Percentiles rank a stretch among this genome's conserved stretches.
These are phyloP conservation scores for Salpingus planirostris DNA, from an alignment of 2,888 invertebrate genomes.

Conservation along the genomic window DNA sequence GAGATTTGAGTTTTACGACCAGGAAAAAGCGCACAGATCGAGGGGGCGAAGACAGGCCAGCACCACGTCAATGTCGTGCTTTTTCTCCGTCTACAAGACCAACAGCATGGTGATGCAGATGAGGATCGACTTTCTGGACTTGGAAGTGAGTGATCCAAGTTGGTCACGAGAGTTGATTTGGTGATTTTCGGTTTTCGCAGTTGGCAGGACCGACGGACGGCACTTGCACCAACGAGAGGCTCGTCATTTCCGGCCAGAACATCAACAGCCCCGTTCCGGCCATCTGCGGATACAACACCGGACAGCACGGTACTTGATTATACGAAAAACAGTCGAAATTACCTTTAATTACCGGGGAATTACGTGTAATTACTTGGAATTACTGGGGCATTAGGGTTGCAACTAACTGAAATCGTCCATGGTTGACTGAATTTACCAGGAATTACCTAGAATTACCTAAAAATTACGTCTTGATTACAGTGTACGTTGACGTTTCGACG, in stretches of 20 bases:
- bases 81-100: constrained; percentile 54
- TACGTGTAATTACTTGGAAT: no score
- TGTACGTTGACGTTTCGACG: constrained; percentile 61
- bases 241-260: constrained; percentile 64
- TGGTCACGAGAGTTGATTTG: no score
- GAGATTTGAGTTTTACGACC: constrained; percentile 14
- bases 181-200: constrained; percentile 45
- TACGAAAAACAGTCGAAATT: no score
- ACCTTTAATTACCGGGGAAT: no score
- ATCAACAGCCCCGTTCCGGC: constrained; percentile 58
- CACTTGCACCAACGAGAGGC: constrained; percentile 58
- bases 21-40: constrained; percentile 13
- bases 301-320: constrained; percentile 55
- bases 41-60: constrained; percentile 30
- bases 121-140: constrained; percentile 58
- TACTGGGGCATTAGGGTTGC: no score
- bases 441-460: no score
- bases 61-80: constrained; percentile 54
- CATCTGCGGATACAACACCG: constrained; percentile 67
- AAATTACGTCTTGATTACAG: constrained; percentile 37
- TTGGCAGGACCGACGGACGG: constrained; percentile 60
- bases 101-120: constrained; percentile 56
- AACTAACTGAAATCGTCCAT: no score
- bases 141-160: constrained; percentile 65
- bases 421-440: no score